These are phyloP conservation scores for Pantherophis guttatus DNA, from an alignment of 2,113 vertebrate genomes.

Conservation along the genomic window DNA sequence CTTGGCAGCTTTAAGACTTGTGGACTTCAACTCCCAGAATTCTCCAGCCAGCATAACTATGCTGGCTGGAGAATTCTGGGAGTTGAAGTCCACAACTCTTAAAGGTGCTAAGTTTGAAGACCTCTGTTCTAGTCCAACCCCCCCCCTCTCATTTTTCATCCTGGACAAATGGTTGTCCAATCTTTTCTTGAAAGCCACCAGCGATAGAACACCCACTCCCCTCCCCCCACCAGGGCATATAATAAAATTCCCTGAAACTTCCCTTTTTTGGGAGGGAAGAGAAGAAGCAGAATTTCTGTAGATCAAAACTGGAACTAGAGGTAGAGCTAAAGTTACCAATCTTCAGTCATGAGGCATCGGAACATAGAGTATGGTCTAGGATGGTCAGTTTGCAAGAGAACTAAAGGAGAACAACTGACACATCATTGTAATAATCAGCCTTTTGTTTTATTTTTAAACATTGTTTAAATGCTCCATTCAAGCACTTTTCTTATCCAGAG, in stretches of 20 bases:
- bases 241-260: not conserved
- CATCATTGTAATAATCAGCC: not conserved
- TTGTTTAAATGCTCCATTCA: not conserved
- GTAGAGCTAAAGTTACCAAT: not conserved
- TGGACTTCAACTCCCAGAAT: no score
- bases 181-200: not conserved
- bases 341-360: not conserved
- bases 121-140: no score
- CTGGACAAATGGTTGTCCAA: not conserved
- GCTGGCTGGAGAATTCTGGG: no score
- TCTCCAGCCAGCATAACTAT: no score
- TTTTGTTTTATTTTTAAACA: not conserved
- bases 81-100: no score
- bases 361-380: not conserved
- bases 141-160: not conserved
- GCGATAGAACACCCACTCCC: not conserved
- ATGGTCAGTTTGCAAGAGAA: not conserved
- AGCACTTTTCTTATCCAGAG: not conserved
- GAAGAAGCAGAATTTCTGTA: not conserved
- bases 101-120: no score
- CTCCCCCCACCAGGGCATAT: rapidly evolving
- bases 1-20: no score
- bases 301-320: not conserved
- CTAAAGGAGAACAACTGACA: not conserved
- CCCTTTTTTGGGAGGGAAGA: not conserved